These are phyloP conservation scores for Megastigmus dorsalis DNA, from an alignment of 2,888 invertebrate genomes.

Conservation along the genomic window DNA sequence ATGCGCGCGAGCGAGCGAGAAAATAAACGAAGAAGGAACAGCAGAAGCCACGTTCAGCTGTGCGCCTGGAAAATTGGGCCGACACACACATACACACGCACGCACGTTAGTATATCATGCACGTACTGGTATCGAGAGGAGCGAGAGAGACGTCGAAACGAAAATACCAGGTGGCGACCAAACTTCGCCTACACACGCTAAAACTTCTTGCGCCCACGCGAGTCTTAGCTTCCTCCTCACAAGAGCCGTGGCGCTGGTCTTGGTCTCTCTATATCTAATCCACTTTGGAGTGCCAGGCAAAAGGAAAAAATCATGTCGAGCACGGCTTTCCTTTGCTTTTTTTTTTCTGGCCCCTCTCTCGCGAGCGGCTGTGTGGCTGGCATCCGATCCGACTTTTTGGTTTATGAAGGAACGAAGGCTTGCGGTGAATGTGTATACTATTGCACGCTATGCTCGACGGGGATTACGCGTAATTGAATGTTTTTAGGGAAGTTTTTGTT, in stretches of 20 bases:
- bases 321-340: conserved; percentile 31
- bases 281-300: conserved; percentile 16
- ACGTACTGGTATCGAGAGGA: not conserved
- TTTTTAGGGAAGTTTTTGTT: too few relatives aligned
- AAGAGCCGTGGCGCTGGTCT: too few relatives aligned
- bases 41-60: not conserved
- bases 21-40: not conserved
- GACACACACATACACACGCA: not conserved
- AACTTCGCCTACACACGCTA: conserved; percentile 54
- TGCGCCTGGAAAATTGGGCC: conserved; percentile 48
- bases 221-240: not conserved
- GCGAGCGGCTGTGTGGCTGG: too few relatives aligned
- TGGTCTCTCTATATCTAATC: conserved; percentile 41
- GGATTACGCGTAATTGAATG: too few relatives aligned
- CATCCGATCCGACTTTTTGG: too few relatives aligned
- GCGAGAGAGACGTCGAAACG: conserved; percentile 30
- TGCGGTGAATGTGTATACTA: too few relatives aligned
- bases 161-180: conserved; percentile 63
- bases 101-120: not conserved
- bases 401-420: not conserved
- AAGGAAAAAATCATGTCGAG: conserved; percentile 32
- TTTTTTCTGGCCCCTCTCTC: not conserved
- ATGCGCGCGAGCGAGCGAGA: too few relatives aligned
- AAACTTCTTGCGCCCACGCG: not conserved
- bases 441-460: too few relatives aligned